Base-by-base conservation (phyloP, 2,888 invertebrate genomes). In the Carpatolechia fugitivella region DNA sequence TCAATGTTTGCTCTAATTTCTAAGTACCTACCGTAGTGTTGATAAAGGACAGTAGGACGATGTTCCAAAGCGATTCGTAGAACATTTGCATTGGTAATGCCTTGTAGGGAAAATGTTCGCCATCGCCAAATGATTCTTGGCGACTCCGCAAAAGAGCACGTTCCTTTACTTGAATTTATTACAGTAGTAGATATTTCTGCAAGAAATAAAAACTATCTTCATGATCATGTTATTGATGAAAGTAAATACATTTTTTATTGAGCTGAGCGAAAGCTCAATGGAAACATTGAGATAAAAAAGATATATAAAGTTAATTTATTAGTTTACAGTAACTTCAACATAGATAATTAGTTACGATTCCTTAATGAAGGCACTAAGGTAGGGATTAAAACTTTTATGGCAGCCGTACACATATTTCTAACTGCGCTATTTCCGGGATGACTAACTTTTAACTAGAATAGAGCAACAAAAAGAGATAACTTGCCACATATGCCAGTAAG, bases 61-160 rank as follows among this genome's bases (percentile, higher is more conserved):
- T 29, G 44, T 29, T 29, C 20, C 44, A 24, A 44, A 44, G 29
- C 44, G 13, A 29, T 44, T 44, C 29, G 44, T 44, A 29, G 44
- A 24, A 20, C 20, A 29, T 44, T 44, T 44, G 44, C 44, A 44
- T 44, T 24, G n/a, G 29, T 44, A 44, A 44, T 44, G 44, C 29
- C 44, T 44, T 20, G 3, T 29, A 7, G 6, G 44, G 24, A 44
- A 29, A 29, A 29, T 13, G 44, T 44, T 8, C 13, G 8, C 44
- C 2, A 29, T n/a, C 13, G 44, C 29, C 29, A 44, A 44, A 44
- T 44, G n/a, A 24, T 29, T 24, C 44, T 44, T 29, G 44, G 44
- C 44, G 1, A 24, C 24, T 24, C 6, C 24, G 24, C 33, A 20
- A 44, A 44, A 33, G 33, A 8, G 33, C 24, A 6, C 3, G 24